A percentile compares a stretch with the other conserved stretches of the same genome.
Evolutionary conservation across 2,113 vertebrate genomes (phyloP).

Genomic region (Sinocyclocheilus anshuiensis): DNA sequence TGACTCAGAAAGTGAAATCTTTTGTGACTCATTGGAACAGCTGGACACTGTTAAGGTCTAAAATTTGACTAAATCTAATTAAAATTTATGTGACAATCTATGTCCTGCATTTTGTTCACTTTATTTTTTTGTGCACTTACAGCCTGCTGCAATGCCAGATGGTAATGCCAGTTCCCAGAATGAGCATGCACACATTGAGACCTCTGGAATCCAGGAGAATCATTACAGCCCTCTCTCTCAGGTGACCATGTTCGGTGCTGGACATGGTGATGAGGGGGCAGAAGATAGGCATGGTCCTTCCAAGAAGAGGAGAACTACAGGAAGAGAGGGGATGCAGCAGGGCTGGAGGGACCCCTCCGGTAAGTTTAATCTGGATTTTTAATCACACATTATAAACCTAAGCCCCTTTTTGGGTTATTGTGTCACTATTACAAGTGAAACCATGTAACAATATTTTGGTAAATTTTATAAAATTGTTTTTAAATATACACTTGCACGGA

Average conservation of each 20-base stretch:
- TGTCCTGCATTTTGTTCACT: neutral
- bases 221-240: conserved; percentile 36
- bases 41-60: conserved; percentile 77
- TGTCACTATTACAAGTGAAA: neutral
- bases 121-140: neutral
- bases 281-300: conserved; percentile 58
- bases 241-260: conserved; percentile 66
- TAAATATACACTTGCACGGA: too few species aligned
- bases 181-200: conserved; percentile 22
- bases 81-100: neutral
- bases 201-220: neutral
- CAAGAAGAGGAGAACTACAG: conserved; percentile 54
- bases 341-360: conserved; percentile 64
- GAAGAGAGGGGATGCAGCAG: conserved; percentile 53
- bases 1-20: conserved; percentile 85
- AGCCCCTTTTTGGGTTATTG: neutral
- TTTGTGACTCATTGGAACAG: conserved; percentile 87
- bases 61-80: neutral
- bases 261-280: conserved; percentile 73
- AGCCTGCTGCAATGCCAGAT: conserved; percentile 61
- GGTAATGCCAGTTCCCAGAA: conserved; percentile 50
- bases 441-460: neutral
- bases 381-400: neutral
- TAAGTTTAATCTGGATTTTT: neutral
- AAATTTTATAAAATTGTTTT: neutral